Percentiles rank a stretch among this genome's conserved stretches.
Conservation (phyloP, 2,113 vertebrate genomes). For the Engystomops pustulosus region DNA sequence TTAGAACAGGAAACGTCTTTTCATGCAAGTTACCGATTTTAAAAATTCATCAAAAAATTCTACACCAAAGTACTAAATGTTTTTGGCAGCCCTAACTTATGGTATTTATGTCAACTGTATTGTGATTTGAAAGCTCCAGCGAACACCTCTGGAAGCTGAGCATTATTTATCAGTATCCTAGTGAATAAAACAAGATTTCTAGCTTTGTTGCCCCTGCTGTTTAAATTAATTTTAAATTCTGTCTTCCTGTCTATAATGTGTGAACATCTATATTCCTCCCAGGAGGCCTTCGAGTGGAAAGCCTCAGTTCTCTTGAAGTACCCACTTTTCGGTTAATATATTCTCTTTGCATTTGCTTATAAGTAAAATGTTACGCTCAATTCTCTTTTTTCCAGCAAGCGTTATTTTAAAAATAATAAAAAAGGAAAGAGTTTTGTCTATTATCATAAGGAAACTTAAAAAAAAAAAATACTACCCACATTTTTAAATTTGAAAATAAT, state of each 20-base stretch:
- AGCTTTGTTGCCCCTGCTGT: conserved; percentile 69
- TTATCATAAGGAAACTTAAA: conserved; percentile 9
- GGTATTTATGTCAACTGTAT: conserved; percentile 66
- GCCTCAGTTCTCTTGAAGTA: conserved; percentile 70
- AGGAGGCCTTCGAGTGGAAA: conserved; percentile 69
- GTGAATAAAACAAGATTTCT: conserved; percentile 67
- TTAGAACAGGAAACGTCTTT: conserved; percentile 39
- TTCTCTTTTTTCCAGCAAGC: conserved; percentile 76
- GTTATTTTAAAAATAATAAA: conserved; percentile 60
- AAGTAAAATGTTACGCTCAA: conserved; percentile 68
- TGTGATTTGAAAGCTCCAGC: conserved; percentile 68
- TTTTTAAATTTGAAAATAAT: background rate
- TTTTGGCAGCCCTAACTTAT: conserved; percentile 65
- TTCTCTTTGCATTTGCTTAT: conserved; percentile 68
- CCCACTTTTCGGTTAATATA: conserved; percentile 65
- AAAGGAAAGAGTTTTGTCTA: conserved; percentile 61
- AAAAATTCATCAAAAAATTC: conserved; percentile 61
- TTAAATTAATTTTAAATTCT: conserved; percentile 75
- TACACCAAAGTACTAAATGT: conserved; percentile 58
- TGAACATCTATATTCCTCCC: conserved; percentile 66
- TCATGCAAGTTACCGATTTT: conserved; percentile 55
- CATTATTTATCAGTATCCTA: conserved; percentile 65
- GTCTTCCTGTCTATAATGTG: conserved; percentile 68
- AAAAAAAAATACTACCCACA: background rate
- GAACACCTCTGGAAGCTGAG: conserved; percentile 64